Evolutionary conservation across 2,113 vertebrate genomes (phyloP).

Genomic region (Haplochromis burtoni): DNA sequence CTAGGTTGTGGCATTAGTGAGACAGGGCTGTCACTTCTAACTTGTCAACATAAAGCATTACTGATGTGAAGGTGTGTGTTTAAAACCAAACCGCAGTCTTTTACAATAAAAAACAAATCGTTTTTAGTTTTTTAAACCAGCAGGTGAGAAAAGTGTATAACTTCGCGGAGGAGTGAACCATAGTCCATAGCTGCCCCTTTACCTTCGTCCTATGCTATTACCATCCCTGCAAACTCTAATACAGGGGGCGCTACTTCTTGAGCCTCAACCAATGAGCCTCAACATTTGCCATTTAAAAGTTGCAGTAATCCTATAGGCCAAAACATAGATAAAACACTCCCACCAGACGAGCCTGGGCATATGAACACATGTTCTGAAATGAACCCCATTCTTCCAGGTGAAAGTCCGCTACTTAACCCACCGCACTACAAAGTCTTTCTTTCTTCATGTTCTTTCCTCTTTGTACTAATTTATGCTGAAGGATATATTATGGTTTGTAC

Average conservation of each 20-base stretch:
- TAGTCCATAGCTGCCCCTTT: neutral
- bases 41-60: neutral
- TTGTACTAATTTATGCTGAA: neutral
- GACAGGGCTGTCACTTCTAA: neutral
- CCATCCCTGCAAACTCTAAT: neutral
- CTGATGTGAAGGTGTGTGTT: neutral
- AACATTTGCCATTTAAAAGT: neutral
- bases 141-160: neutral
- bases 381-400: neutral
- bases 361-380: neutral
- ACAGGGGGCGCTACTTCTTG: neutral
- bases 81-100: neutral
- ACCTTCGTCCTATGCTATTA: neutral
- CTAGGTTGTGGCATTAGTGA: neutral
- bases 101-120: neutral
- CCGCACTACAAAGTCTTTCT: neutral
- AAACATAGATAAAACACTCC: neutral
- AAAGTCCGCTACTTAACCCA: neutral
- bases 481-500: neutral
- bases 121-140: neutral
- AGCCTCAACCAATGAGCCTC: neutral
- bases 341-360: neutral
- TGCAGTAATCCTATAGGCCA: neutral
- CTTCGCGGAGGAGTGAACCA: neutral
- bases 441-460: neutral